Evolutionary conservation across 53 echinoderm and acorn worm genomes (phyloP), one percentile per base, ranked within the genome.

Genomic region (Actinopyga echinites): DNA sequence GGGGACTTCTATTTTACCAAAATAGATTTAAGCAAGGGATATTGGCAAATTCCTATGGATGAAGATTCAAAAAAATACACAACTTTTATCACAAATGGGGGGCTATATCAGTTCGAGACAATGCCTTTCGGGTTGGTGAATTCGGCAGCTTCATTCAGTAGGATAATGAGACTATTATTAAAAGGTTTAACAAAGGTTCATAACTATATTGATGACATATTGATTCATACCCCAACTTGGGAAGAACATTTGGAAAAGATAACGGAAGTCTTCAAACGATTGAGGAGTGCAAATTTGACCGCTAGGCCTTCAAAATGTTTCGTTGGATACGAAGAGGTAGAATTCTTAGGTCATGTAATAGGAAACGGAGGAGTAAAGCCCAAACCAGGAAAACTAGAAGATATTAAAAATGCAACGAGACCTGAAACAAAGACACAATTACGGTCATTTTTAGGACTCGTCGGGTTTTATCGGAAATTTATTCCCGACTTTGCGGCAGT

Each of bases 81-180:
- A 0, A 65, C 83, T 3, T 92, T 92, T 73, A 45, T 89, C 30
- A 89, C 89, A 3, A 86, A 83, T 32, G 54, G 45, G 0, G 89
- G 92, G 20, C 80, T 86, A 25, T 92, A 89, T 81, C 42, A 79
- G 73, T 93, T 93, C 37, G 75, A 80, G 38, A 79, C 78, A 6
- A 93, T 93, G 93, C 93, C 93, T 21, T 93, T 90, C 78, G 90
- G 93, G 38, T 31, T 93, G 31, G 93, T 93, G 0, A 93, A 85
- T 23, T 79, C 86, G 28, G 85, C 87, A 3, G 90, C 93, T 4
- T 75, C 87, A 15, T 93, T 93, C 44, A 87, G 79, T 65, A 86
- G 67, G 49, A 64, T 88, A 17, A 85, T 92, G 89, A 55, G 93
- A 9, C 56, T 20, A 17, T 64, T 93, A 15, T 82, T 93, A 49